Conservation (phyloP, 2,888 invertebrate genomes). For the Teleiodes luculella region DNA sequence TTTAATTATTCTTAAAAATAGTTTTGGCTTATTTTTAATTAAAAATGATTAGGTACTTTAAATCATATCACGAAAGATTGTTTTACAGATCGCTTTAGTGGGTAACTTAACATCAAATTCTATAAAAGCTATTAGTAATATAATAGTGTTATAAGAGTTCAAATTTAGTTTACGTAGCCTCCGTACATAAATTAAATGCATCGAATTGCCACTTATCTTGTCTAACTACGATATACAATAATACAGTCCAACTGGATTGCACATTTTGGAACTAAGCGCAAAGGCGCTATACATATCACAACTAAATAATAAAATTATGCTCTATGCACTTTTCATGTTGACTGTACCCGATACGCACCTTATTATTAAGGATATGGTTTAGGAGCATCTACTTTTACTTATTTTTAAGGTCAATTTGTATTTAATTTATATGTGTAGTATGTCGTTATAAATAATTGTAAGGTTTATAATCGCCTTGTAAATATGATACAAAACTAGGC, state of each 20-base stretch:
- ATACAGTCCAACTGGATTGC: slow-evolving; percentile 63
- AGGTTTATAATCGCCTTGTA: neutral
- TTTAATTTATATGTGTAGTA: neutral
- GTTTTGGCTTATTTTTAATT: too few relatives aligned
- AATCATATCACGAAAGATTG: too few relatives aligned
- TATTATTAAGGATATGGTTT: slow-evolving; percentile 66
- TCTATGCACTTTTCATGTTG: slow-evolving; percentile 41
- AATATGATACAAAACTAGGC: neutral
- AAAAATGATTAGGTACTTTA: too few relatives aligned
- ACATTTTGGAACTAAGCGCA: slow-evolving; percentile 59
- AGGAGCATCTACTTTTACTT: slow-evolving; percentile 48
- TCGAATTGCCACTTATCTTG: slow-evolving; percentile 63
- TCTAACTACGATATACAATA: slow-evolving; percentile 71
- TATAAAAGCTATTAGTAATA: neutral
- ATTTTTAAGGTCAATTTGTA: slow-evolving; percentile 1
- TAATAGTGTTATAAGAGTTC: neutral
- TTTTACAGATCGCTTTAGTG: too few relatives aligned
- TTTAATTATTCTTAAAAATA: too few relatives aligned
- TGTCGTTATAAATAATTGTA: neutral
- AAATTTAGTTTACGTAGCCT: slow-evolving; percentile 30
- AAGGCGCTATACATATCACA: slow-evolving; percentile 44
- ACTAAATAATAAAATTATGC: slow-evolving; percentile 62
- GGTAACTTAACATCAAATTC: too few relatives aligned
- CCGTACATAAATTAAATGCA: slow-evolving; percentile 66
- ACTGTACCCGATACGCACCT: slow-evolving; percentile 35